These are phyloP conservation scores for Tenthredo mesomela DNA, from an alignment of 2,888 invertebrate species.

Conservation along the genomic window DNA sequence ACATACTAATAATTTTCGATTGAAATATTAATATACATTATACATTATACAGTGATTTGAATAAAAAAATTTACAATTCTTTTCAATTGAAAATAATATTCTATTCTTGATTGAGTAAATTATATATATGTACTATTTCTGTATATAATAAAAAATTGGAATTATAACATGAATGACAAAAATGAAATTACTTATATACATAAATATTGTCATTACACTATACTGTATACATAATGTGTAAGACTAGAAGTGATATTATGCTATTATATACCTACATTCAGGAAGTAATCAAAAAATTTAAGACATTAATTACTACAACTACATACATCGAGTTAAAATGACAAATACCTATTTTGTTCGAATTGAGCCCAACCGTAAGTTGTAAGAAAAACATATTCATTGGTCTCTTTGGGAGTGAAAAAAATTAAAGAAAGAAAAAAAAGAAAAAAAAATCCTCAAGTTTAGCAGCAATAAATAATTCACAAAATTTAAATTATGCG, in stretches of 20 bases:
- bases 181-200: slow-evolving; percentile 18
- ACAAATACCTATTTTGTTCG: not conserved
- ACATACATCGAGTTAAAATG: slow-evolving; percentile 13
- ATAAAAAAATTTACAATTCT: not conserved
- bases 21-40: not conserved
- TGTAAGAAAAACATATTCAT: not conserved
- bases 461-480: not conserved
- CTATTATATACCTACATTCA: not conserved
- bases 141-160: not conserved
- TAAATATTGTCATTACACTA: slow-evolving; percentile 11
- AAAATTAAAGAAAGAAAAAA: not conserved
- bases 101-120: not conserved
- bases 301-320: not conserved
- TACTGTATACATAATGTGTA: not conserved
- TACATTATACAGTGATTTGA: not conserved
- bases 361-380: not conserved
- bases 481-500: not conserved
- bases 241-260: not conserved
- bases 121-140: too few species aligned
- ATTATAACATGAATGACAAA: not conserved
- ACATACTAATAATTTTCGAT: not conserved
- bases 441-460: not conserved
- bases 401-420: not conserved
- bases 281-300: not conserved
- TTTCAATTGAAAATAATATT: not conserved